phyloP scores from a whole-genome alignment of 2,113 vertebrate species.

The Calyptommatus sinebrachiatus region DNA sequence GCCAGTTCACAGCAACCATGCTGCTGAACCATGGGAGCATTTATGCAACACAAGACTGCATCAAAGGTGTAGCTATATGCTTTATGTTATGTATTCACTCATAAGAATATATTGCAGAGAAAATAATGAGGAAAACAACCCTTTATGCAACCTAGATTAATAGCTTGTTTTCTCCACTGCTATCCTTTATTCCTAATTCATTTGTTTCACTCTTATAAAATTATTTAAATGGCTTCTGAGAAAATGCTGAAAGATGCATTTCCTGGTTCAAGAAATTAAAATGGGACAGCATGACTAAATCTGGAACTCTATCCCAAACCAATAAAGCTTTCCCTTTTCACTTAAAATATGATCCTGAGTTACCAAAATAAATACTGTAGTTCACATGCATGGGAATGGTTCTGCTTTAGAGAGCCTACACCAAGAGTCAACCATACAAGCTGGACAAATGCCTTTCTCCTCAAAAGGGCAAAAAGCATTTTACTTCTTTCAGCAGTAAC shows the following conservation, averaged over 20 bases:
- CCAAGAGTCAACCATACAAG: neutral
- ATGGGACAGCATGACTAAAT: neutral
- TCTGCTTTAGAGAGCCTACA: neutral
- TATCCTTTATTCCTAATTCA: neutral
- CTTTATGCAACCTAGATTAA: conserved; percentile 4
- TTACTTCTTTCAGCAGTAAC: neutral
- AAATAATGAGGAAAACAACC: neutral
- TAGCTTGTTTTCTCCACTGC: neutral
- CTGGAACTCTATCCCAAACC: neutral
- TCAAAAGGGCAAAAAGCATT: neutral
- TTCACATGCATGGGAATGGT: neutral
- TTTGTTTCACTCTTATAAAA: conserved; percentile 23
- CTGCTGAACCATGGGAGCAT: no score
- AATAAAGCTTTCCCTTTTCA: neutral
- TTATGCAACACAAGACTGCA: no score
- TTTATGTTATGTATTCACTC: neutral
- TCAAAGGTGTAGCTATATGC: no score
- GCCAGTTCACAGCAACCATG: no score
- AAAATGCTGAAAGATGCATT: conserved; percentile 23
- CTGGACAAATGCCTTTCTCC: neutral
- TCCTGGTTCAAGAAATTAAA: conserved; percentile 19
- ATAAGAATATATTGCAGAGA: neutral
- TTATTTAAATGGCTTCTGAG: neutral
- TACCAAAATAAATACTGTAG: neutral
- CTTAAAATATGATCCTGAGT: neutral